Conservation (phyloP, 2,113 vertebrate genomes). For the Damaliscus lunatus region DNA sequence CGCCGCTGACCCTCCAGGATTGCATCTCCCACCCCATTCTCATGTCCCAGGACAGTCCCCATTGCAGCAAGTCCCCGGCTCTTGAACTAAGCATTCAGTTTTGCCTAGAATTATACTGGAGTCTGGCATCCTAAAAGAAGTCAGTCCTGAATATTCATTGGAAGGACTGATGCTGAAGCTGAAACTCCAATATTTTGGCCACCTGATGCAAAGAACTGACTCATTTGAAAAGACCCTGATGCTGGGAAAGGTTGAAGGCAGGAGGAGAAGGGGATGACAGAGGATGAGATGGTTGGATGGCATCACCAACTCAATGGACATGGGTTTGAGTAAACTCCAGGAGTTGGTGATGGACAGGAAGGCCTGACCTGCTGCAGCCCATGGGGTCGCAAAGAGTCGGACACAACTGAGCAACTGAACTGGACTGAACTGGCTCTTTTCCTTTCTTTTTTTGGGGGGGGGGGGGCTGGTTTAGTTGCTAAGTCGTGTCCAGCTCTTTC, state of each 20-base stretch:
- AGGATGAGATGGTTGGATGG: background rate
- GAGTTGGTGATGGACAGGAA: background rate
- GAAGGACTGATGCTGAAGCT: background rate
- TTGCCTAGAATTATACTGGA: background rate
- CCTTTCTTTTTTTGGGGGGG: background rate
- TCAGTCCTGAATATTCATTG: background rate
- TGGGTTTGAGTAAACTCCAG: background rate
- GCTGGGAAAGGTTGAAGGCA: background rate
- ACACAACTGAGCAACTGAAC: background rate
- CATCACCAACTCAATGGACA: background rate
- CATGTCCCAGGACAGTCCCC: no score
- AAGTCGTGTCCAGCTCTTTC: background rate
- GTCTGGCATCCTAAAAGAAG: background rate
- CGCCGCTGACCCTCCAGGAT: rapidly evolving
- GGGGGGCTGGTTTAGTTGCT: background rate
- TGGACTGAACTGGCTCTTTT: background rate
- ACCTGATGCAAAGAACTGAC: background rate
- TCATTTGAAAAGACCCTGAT: background rate
- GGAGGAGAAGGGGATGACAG: background rate
- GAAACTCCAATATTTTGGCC: background rate
- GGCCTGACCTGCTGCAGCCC: background rate
- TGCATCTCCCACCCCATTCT: background rate
- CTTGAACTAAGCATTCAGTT: background rate
- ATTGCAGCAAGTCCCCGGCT: background rate
- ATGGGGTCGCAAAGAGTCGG: background rate